A percentile compares a stretch with the other conserved stretches of the same genome.
These are phyloP conservation scores for Ophion ellenae DNA, from an alignment of 2,888 invertebrate species.

Conservation along the genomic window DNA sequence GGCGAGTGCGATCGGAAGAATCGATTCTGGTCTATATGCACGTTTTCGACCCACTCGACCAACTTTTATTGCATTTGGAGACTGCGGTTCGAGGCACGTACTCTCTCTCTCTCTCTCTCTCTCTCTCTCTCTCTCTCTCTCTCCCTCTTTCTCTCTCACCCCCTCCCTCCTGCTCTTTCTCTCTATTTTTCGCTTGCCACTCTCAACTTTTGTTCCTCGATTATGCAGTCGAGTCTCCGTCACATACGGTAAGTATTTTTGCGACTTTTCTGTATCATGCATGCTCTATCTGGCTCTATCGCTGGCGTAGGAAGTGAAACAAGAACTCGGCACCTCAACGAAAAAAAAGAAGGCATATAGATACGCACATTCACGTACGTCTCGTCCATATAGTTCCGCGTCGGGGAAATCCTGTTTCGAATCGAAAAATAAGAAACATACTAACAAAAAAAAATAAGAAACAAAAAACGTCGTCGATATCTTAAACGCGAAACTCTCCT, in stretches of 20 bases:
- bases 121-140: conserved; percentile 70
- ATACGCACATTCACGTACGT: not conserved
- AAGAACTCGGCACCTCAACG: conserved; percentile 51
- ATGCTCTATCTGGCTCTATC: conserved; percentile 69
- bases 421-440: conserved; percentile 42
- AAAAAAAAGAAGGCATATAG: conserved; percentile 15
- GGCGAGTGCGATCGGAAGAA: conserved; percentile 9
- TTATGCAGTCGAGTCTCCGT: conserved; percentile 41
- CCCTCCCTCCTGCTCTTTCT: conserved; percentile 43
- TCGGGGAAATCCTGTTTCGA: conserved; percentile 61
- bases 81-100: conserved; percentile 61
- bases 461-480: conserved; percentile 55
- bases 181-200: not conserved
- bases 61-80: conserved; percentile 80
- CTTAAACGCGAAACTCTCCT: conserved; percentile 42
- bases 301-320: conserved; percentile 75
- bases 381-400: not conserved
- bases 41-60: conserved; percentile 81
- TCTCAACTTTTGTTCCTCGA: conserved; percentile 26
- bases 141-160: conserved; percentile 68
- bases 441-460: conserved; percentile 21
- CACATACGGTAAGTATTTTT: conserved; percentile 37
- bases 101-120: conserved; percentile 36
- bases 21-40: conserved; percentile 81
- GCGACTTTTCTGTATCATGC: conserved; percentile 25